Evolutionary conservation across 2,797 vertebrate genomes (phyloP).

Genomic region (Halcyon leucocephala): DNA sequence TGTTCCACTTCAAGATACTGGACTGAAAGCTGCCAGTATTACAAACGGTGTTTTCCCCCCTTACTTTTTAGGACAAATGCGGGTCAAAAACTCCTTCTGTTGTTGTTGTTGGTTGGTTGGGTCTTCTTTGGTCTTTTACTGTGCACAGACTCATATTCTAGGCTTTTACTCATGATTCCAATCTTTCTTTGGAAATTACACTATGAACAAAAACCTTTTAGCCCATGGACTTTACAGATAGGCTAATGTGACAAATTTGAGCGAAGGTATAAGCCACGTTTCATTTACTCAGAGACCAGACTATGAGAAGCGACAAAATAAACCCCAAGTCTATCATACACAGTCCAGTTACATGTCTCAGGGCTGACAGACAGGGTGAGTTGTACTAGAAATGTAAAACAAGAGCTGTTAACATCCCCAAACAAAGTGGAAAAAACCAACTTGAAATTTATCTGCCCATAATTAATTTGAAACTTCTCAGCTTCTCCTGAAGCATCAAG

Average conservation of each 20-base stretch:
- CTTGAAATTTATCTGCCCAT: not conserved
- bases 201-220: not conserved
- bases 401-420: not conserved
- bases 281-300: not conserved
- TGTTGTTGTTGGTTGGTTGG: too few species aligned
- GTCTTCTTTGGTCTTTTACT: not conserved
- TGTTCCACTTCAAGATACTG: not conserved
- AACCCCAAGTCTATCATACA: not conserved
- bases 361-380: not conserved
- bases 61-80: fast-evolving
- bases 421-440: not conserved
- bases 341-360: not conserved
- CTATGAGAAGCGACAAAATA: not conserved
- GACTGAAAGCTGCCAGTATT: not conserved
- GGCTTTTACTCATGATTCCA: not conserved
- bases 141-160: not conserved
- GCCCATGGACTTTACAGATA: not conserved
- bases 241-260: not conserved
- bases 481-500: not conserved
- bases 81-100: not conserved
- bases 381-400: not conserved
- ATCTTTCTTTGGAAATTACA: not conserved
- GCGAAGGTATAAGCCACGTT: not conserved
- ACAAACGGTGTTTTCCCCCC: fast-evolving
- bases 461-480: not conserved